Evolutionary conservation across 2,113 vertebrate species (phyloP).

Genomic region (Thryonomys swinderianus): DNA sequence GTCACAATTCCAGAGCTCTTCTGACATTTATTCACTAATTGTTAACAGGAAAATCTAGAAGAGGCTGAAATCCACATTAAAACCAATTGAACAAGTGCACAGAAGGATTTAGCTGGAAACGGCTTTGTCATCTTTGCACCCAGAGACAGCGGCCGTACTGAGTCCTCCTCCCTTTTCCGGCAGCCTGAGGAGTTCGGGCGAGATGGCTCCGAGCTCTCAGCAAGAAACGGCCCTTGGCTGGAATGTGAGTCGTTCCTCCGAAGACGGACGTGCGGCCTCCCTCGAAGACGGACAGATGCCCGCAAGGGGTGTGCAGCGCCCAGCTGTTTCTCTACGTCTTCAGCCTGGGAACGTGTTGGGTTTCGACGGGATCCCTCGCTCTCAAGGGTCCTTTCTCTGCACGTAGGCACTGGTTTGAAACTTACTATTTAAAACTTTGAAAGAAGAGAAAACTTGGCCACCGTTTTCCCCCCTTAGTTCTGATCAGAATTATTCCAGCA

Average conservation of each 20-base stretch:
- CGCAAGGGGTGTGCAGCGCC: not conserved
- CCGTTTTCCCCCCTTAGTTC: not conserved
- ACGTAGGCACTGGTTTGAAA: not conserved
- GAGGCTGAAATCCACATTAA: slow-evolving; percentile 42
- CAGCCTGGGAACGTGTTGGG: not conserved
- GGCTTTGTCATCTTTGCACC: not conserved
- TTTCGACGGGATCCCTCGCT: not conserved
- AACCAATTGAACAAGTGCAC: slow-evolving; percentile 37
- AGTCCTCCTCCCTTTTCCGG: not conserved
- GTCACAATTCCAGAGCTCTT: slow-evolving; percentile 51
- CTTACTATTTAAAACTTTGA: not conserved
- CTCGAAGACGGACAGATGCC: not conserved
- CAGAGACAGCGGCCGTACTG: slow-evolving; percentile 53
- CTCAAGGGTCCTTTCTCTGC: not conserved
- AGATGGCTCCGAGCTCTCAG: slow-evolving; percentile 32
- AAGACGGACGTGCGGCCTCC: too few relatives aligned
- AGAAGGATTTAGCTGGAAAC: slow-evolving; percentile 23
- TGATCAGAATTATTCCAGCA: not conserved
- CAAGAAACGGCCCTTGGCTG: slow-evolving; percentile 19
- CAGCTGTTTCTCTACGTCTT: not conserved
- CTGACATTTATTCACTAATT: slow-evolving; percentile 59
- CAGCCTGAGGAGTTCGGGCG: slow-evolving; percentile 12
- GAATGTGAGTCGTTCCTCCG: slow-evolving; percentile 53
- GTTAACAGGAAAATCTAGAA: slow-evolving; percentile 66
- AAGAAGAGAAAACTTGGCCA: not conserved